A percentile compares a stretch with the other conserved stretches of the same genome.
phyloP scores from a whole-genome alignment of 2,888 invertebrate genomes.

The Arctia plantaginis region DNA sequence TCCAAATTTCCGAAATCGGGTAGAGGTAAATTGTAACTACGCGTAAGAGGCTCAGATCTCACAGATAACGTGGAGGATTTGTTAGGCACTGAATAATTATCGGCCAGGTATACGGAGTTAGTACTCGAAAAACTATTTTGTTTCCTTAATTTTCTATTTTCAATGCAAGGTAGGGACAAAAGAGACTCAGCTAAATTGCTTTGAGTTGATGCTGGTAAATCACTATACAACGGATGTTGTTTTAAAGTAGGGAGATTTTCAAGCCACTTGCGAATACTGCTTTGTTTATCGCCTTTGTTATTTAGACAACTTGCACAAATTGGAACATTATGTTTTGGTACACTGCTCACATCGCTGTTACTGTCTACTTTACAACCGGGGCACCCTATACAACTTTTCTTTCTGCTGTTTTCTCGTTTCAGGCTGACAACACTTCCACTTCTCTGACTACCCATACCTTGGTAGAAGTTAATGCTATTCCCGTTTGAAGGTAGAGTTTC shows the following conservation, averaged over 20 bases:
- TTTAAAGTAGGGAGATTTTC: constrained; percentile 88
- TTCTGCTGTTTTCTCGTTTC: constrained; percentile 88
- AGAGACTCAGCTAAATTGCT: constrained; percentile 71
- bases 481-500: constrained; percentile 84
- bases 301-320: constrained; percentile 85
- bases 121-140: constrained; percentile 75
- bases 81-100: constrained; percentile 65
- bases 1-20: constrained; percentile 71
- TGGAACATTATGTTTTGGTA: constrained; percentile 77
- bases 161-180: constrained; percentile 68
- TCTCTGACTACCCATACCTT: constrained; percentile 82
- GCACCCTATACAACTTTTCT: constrained; percentile 88
- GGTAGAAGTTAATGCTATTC: constrained; percentile 81
- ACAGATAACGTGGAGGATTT: constrained; percentile 75
- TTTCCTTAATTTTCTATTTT: constrained; percentile 69
- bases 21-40: constrained; percentile 77
- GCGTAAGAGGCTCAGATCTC: constrained; percentile 76
- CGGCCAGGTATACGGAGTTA: constrained; percentile 62
- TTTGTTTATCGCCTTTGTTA: constrained; percentile 90
- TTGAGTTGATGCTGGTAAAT: constrained; percentile 62
- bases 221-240: constrained; percentile 63
- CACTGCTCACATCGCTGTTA: constrained; percentile 67
- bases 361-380: constrained; percentile 87
- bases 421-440: constrained; percentile 86
- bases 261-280: constrained; percentile 91